Percentiles rank a stretch among this genome's conserved stretches.
Conservation (phyloP, 2,797 vertebrate genomes). For the Aulostomus chinensis region DNA sequence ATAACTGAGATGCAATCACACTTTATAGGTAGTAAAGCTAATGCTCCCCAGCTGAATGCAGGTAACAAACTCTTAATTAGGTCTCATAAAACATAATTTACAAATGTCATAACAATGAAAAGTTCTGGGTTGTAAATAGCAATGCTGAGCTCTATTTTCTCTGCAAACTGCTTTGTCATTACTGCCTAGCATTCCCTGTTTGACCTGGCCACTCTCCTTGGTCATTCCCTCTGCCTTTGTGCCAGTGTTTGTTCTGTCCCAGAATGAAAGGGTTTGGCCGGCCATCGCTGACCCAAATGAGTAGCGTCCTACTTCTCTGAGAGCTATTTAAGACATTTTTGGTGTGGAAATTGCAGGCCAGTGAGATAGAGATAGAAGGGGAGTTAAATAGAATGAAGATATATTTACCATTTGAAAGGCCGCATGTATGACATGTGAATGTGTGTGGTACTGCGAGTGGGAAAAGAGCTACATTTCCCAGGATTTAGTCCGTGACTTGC, state of each 20-base stretch:
- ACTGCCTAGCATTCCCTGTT: slow-evolving; percentile 61
- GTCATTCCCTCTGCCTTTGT: slow-evolving; percentile 63
- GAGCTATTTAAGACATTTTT: slow-evolving; percentile 77
- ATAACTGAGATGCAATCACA: slow-evolving; percentile 49
- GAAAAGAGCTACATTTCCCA: slow-evolving; percentile 62
- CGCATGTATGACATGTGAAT: slow-evolving; percentile 28
- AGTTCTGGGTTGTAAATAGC: slow-evolving; percentile 50
- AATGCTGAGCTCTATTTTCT: slow-evolving; percentile 52
- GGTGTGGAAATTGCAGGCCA: slow-evolving; percentile 71
- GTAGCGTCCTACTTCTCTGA: slow-evolving; percentile 72
- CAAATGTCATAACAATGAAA: slow-evolving; percentile 59
- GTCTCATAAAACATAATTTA: slow-evolving; percentile 52
- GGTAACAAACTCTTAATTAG: slow-evolving; percentile 64
- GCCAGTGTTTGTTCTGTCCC: slow-evolving; percentile 74
- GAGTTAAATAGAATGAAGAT: slow-evolving; percentile 61
- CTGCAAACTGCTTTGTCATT: slow-evolving; percentile 71
- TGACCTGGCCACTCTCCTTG: slow-evolving; percentile 62
- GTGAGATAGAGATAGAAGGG: slow-evolving; percentile 63
- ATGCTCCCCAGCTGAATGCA: slow-evolving; percentile 65
- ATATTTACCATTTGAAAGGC: slow-evolving; percentile 65
- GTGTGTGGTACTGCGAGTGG: slow-evolving; percentile 42
- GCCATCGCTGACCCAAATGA: slow-evolving; percentile 86
- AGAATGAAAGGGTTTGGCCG: slow-evolving; percentile 84
- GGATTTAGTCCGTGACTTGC: slow-evolving; percentile 66
- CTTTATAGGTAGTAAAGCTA: slow-evolving; percentile 63